Evolutionary conservation across 2,113 vertebrate species (phyloP).

Genomic region (Corynorhinus townsendii): DNA sequence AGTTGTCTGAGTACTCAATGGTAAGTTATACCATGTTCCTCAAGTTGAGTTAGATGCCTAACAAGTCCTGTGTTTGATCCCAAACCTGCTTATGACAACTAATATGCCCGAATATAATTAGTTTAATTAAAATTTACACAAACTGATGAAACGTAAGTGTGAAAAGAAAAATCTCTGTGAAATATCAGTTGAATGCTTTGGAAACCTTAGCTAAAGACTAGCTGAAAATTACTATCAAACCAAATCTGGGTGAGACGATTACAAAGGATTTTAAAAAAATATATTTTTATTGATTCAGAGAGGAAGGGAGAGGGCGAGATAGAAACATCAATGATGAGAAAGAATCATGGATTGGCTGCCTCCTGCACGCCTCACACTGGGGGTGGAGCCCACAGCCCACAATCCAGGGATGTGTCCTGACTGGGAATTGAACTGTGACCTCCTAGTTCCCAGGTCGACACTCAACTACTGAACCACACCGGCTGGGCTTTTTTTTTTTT

Average conservation of each 20-base stretch:
- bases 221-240: slow-evolving; percentile 19
- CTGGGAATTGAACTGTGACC: too few relatives aligned
- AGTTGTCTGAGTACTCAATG: not conserved
- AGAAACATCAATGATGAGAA: too few relatives aligned
- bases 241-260: not conserved
- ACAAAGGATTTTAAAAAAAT: not conserved
- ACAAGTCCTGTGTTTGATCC: not conserved
- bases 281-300: not conserved
- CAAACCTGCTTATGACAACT: not conserved
- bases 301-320: too few relatives aligned
- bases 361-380: too few relatives aligned
- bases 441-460: too few relatives aligned
- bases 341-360: too few relatives aligned
- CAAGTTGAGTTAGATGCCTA: not conserved
- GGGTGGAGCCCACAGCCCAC: too few relatives aligned
- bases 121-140: slow-evolving; percentile 5
- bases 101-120: not conserved
- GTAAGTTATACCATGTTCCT: not conserved
- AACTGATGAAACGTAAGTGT: not conserved
- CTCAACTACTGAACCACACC: too few relatives aligned
- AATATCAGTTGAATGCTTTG: not conserved
- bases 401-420: too few relatives aligned
- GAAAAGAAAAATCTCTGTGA: not conserved
- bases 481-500: not conserved
- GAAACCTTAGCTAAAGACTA: slow-evolving; percentile 12